phyloP scores from a whole-genome alignment of 2,797 vertebrate genomes.

The Hoplostethus mediterraneus region DNA sequence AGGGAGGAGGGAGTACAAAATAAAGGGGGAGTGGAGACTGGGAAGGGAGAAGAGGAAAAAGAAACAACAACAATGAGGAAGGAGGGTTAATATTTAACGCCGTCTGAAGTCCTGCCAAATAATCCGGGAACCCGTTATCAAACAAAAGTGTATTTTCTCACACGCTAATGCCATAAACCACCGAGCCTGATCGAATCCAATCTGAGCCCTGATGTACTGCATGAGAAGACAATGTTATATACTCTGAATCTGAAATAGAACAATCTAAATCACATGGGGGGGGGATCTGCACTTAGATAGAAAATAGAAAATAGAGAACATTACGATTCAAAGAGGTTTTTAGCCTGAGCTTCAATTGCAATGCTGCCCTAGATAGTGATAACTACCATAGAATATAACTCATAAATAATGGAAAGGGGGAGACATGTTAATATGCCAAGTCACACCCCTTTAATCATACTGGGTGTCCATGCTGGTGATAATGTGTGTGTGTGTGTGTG shows the following conservation, averaged over 20 bases:
- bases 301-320: constrained; percentile 17
- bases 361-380: constrained; percentile 57
- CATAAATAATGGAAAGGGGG: constrained; percentile 76
- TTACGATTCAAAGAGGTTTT: constrained; percentile 11
- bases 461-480: constrained; percentile 37
- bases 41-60: constrained; percentile 31
- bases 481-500: constrained; percentile 27
- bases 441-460: constrained; percentile 77
- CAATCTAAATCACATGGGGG: constrained; percentile 21
- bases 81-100: constrained; percentile 36
- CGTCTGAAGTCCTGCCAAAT: constrained; percentile 2
- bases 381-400: constrained; percentile 61
- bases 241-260: constrained; percentile 16
- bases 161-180: too few relatives aligned
- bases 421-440: constrained; percentile 70
- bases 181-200: neutral
- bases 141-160: constrained; percentile 13
- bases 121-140: neutral
- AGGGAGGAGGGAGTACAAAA: neutral
- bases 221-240: constrained; percentile 2
- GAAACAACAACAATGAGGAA: constrained; percentile 29
- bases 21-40: neutral
- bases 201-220: constrained; percentile 16
- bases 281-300: constrained; percentile 4
- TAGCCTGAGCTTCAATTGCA: constrained; percentile 59